These are phyloP conservation scores for Pelusios castaneus DNA, from an alignment of 2,113 vertebrate genomes.

Conservation along the genomic window DNA sequence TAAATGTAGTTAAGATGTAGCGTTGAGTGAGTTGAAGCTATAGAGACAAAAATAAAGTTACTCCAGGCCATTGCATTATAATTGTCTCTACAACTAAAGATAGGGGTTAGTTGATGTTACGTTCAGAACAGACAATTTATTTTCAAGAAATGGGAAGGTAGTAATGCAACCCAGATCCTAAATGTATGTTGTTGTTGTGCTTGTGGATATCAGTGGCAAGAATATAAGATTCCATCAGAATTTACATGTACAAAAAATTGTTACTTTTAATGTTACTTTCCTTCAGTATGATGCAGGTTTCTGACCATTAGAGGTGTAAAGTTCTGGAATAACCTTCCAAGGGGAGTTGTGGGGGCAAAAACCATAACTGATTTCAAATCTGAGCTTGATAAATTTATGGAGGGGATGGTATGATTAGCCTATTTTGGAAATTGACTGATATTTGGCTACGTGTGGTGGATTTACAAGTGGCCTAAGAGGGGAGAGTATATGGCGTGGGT, in stretches of 20 bases:
- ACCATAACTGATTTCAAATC: too few relatives aligned
- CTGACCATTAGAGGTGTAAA: too few relatives aligned
- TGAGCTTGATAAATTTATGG: too few relatives aligned
- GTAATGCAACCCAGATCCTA: neutral
- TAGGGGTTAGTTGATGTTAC: neutral
- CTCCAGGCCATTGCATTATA: neutral
- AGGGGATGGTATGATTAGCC: too few relatives aligned
- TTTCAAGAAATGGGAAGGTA: neutral
- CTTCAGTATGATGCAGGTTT: conserved; percentile 19
- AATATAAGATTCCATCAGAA: neutral
- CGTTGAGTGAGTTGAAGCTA: rapidly evolving
- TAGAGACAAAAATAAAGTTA: neutral
- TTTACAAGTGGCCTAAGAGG: too few relatives aligned
- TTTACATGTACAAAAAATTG: neutral
- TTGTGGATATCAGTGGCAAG: neutral
- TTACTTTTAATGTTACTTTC: conserved; percentile 19
- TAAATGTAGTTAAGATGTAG: rapidly evolving
- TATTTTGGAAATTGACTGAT: too few relatives aligned
- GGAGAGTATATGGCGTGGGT: too few relatives aligned
- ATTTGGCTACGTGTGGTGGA: too few relatives aligned
- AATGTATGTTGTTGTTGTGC: neutral
- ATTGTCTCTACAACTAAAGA: neutral
- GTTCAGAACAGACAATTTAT: neutral
- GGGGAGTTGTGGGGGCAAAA: too few relatives aligned
- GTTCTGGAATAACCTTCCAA: too few relatives aligned